These are phyloP conservation scores for Biston betularia DNA, from an alignment of 2,888 invertebrate species.

Conservation along the genomic window DNA sequence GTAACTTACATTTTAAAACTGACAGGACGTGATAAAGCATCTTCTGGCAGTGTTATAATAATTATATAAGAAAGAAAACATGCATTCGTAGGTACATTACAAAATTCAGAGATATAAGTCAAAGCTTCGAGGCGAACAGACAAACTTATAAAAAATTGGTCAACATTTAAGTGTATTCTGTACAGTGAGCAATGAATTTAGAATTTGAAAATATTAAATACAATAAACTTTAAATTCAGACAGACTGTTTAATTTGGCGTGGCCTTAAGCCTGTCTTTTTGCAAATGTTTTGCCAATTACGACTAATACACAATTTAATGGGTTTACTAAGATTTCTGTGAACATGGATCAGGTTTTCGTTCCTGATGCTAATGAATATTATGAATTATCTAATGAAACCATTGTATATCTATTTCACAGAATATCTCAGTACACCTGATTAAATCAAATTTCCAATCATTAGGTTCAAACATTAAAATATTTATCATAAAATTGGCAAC, in stretches of 20 bases:
- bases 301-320: not conserved
- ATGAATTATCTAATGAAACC: not conserved
- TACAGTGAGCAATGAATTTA: constrained; percentile 56
- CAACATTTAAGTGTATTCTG: constrained; percentile 47
- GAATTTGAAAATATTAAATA: constrained; percentile 48
- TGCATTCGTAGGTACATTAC: constrained; percentile 18
- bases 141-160: constrained; percentile 46
- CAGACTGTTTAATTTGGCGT: constrained; percentile 33
- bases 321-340: constrained; percentile 2
- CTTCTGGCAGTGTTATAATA: constrained; percentile 56
- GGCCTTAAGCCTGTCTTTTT: constrained; percentile 20
- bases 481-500: constrained; percentile 73
- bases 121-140: constrained; percentile 26
- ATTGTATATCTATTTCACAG: not conserved
- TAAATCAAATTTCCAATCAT: constrained; percentile 9
- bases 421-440: constrained; percentile 9
- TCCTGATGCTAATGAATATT: not conserved
- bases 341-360: not conserved
- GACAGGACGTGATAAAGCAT: constrained; percentile 41
- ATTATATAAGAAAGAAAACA: constrained; percentile 23
- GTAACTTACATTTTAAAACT: constrained; percentile 25
- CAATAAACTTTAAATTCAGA: constrained; percentile 43
- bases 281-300: constrained; percentile 16
- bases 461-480: constrained; percentile 45
- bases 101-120: constrained; percentile 33